These are phyloP conservation scores for Medauroidea extradentata DNA, from an alignment of 1,140 invertebrate species.

Conservation along the genomic window DNA sequence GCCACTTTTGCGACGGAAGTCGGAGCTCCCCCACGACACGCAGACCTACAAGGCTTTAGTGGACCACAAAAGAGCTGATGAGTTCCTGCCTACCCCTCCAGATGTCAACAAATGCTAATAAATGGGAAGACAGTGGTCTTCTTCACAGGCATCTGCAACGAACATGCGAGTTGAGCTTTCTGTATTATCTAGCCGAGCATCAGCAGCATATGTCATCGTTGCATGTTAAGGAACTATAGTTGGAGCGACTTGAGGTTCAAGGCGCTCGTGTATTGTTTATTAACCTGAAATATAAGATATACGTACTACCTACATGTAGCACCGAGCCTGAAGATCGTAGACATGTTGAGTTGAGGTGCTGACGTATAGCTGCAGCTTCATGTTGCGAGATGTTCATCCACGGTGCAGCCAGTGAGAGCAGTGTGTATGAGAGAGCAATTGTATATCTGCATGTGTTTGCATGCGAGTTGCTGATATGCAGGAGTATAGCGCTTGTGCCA, in stretches of 20 bases:
- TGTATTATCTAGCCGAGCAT: not conserved
- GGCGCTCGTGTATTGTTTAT: not conserved
- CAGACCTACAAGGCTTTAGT: conserved; percentile 84
- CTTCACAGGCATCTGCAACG: not conserved
- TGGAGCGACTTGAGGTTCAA: not conserved
- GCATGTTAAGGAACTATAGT: not conserved
- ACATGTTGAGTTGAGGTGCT: not conserved
- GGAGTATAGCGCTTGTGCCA: conserved; percentile 5
- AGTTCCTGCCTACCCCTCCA: conserved; percentile 76
- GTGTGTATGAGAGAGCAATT: not conserved
- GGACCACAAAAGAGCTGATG: conserved; percentile 88
- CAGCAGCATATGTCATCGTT: not conserved
- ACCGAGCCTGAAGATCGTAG: not conserved
- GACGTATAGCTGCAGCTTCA: not conserved
- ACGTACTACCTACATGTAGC: not conserved
- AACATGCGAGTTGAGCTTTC: not conserved
- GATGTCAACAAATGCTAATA: conserved; percentile 79
- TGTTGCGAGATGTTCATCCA: not conserved
- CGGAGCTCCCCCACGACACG: conserved; percentile 88
- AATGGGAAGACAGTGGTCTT: not conserved
- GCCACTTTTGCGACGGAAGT: conserved; percentile 86
- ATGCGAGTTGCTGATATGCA: not conserved
- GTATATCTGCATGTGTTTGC: not conserved
- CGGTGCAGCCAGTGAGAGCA: not conserved
- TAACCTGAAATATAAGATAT: not conserved